Percentiles rank a stretch among this genome's conserved stretches.
Evolutionary conservation across 2,797 vertebrate species (phyloP).

Genomic region (Acanthiza pusilla): DNA sequence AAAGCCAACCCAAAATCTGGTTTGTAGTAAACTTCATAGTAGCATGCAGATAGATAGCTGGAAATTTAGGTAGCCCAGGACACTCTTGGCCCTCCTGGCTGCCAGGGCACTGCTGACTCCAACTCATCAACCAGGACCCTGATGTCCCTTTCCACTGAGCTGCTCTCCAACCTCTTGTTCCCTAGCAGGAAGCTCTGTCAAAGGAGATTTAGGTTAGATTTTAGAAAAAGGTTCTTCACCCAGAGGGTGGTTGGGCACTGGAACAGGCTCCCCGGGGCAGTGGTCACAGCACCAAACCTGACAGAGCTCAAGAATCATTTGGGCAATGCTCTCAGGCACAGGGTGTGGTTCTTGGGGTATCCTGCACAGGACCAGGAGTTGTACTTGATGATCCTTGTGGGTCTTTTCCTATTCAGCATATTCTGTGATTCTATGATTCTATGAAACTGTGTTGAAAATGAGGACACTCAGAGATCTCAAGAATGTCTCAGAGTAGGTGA

Average conservation of each 20-base stretch:
- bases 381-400: not conserved
- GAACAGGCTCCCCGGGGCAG: not conserved
- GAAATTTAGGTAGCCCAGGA: not conserved
- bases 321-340: not conserved
- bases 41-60: not conserved
- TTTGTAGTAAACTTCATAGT: not conserved
- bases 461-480: not conserved
- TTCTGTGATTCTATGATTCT: not conserved
- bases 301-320: not conserved
- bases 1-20: not conserved
- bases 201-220: not conserved
- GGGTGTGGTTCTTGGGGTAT: not conserved
- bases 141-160: fast-evolving
- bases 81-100: fast-evolving
- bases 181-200: not conserved
- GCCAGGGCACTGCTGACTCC: not conserved
- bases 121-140: fast-evolving
- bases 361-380: not conserved
- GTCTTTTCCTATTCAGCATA: not conserved
- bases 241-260: not conserved
- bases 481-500: not conserved
- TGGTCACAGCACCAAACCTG: not conserved
- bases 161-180: not conserved
- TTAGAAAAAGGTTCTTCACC: not conserved
- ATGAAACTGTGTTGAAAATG: not conserved